Evolutionary conservation across 2,797 vertebrate species (phyloP).

Genomic region (Scomberomorus guttatus): DNA sequence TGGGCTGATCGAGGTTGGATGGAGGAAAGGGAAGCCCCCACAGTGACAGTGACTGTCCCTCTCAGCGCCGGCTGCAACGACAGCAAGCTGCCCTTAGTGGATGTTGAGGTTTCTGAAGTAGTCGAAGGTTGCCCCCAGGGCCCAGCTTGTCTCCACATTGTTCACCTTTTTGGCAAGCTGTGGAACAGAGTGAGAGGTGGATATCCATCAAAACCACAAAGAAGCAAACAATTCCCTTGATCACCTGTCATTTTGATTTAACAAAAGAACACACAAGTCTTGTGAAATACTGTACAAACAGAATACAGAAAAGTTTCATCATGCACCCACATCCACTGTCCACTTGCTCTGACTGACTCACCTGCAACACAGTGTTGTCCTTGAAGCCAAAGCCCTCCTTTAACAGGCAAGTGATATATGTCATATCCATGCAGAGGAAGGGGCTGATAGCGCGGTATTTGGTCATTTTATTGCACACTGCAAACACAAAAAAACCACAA

Average conservation of each 20-base stretch:
- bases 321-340: not conserved
- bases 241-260: not conserved
- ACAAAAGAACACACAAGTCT: not conserved
- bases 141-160: slow-evolving; percentile 99
- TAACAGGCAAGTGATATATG: slow-evolving; percentile 96
- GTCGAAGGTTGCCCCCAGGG: slow-evolving; percentile 95
- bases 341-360: slow-evolving; percentile 71
- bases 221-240: not conserved
- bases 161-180: slow-evolving; percentile 98
- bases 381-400: slow-evolving; percentile 98
- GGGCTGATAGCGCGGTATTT: slow-evolving; percentile 93
- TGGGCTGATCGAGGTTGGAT: slow-evolving; percentile 55
- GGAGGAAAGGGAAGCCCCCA: slow-evolving; percentile 69
- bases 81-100: slow-evolving; percentile 80
- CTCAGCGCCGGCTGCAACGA: slow-evolving; percentile 77
- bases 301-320: not conserved
- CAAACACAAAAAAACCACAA: slow-evolving; percentile 58
- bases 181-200: slow-evolving; percentile 49
- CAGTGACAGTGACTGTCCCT: slow-evolving; percentile 76
- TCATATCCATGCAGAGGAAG: slow-evolving; percentile 98
- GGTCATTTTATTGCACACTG: slow-evolving; percentile 97
- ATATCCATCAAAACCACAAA: slow-evolving; percentile 27
- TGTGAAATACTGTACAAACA: slow-evolving; percentile 6
- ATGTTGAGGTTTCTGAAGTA: slow-evolving; percentile 93
- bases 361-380: slow-evolving; percentile 93